Base-by-base conservation (phyloP, 2,113 vertebrate species). In the Rostratula benghalensis region DNA sequence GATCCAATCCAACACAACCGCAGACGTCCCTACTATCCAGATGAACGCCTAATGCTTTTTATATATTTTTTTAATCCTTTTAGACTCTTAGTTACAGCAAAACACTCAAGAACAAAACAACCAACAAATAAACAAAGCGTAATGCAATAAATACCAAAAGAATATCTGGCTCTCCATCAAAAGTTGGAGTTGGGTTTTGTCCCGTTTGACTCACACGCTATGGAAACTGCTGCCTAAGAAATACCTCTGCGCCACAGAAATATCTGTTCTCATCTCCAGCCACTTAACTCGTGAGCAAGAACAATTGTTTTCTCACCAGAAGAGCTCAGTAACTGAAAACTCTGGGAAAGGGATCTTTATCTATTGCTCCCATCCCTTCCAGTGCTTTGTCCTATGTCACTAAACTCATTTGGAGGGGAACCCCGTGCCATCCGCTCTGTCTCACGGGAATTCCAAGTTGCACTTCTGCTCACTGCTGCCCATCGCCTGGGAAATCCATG, bases 401-500 rank as follows among this genome's bases (percentile, higher is more conserved):
- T 54, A 22, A 85, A 48, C 27, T 18, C 0, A 22, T 37, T 50
- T 37, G 6, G 3, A 24, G 20, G 17, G 53, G 19, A 18, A 68
- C 9, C 7, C 65, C 30, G 15, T 31, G 35, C 28, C 78, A 75
- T 33, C 35, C 45, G 39, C 23, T 41, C 24, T 23, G 37, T 0
- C 17, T 16, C 23, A 22, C 5, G 35, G 48, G 37, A 37, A 54
- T 13, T 25, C 28, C 2, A 30, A 63, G 77, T 4, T 41, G 59
- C 7, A 63, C 33, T 28, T 35, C 45, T 35, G 83, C 37, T 9
- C 4, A 3, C 46, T 24, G 51, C 48, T 80, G 64, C 22, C 67
- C 35, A 10, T 3, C 1, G 1, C n/a, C 37, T 45, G 68, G 57
- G 15, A 71, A 57, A 21, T 1, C 48, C 15, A 7, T 1, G 10